These are phyloP conservation scores for Nymphicus hollandicus DNA, from an alignment of 2,113 vertebrate genomes.

Conservation along the genomic window DNA sequence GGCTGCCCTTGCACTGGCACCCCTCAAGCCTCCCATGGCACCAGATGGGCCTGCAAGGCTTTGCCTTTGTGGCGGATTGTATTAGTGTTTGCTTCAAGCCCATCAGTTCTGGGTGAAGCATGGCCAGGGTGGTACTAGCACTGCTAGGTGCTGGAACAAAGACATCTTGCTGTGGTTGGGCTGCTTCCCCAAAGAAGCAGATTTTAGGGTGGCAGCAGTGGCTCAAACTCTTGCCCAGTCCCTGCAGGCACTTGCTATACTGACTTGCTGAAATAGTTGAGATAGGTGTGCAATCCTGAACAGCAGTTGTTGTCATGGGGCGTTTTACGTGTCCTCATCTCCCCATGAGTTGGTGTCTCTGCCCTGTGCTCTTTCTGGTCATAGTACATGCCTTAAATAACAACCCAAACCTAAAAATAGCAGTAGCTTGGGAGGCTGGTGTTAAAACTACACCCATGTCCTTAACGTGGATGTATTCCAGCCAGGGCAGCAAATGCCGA, in stretches of 20 bases:
- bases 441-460: background rate
- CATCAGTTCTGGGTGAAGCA: rapidly evolving
- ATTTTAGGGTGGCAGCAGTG: background rate
- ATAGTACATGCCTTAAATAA: background rate
- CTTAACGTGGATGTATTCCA: background rate
- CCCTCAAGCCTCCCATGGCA: rapidly evolving
- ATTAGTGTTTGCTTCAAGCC: background rate
- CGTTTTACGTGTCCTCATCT: background rate
- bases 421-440: background rate
- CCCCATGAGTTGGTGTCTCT: background rate
- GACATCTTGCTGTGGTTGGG: rapidly evolving
- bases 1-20: background rate
- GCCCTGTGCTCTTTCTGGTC: background rate
- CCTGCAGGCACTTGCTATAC: background rate
- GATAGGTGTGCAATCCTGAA: background rate
- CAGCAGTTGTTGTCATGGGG: background rate
- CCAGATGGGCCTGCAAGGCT: background rate
- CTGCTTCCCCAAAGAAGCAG: background rate
- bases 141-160: background rate
- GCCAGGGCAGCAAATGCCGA: background rate
- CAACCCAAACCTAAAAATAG: slow-evolving; percentile 39
- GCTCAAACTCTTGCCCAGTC: background rate
- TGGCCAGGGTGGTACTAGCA: background rate
- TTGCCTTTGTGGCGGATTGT: background rate
- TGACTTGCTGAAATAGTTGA: background rate